Conservation (phyloP, 2,113 vertebrate species). For the Psammodynastes pulverulentus region DNA sequence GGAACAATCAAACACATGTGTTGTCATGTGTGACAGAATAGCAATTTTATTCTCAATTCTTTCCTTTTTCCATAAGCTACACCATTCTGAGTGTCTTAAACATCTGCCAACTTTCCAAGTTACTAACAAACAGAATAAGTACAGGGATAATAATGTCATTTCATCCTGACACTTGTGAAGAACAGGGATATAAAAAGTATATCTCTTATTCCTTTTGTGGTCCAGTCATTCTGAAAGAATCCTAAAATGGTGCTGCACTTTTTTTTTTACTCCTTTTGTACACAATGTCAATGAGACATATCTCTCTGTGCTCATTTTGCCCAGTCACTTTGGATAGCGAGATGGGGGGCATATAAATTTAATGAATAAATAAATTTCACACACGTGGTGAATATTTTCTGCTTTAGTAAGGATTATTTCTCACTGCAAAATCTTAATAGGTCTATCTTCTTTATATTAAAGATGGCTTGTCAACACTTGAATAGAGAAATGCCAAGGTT, state of each 20-base stretch:
- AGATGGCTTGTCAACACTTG: not conserved
- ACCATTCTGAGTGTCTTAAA: not conserved
- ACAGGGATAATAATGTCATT: not conserved
- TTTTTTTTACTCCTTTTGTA: not conserved
- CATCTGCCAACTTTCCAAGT: not conserved
- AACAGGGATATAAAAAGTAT: not conserved
- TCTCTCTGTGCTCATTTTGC: not conserved
- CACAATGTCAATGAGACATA: not conserved
- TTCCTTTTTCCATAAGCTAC: not conserved
- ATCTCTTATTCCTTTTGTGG: not conserved
- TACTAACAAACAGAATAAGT: not conserved
- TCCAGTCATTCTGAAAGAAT: not conserved
- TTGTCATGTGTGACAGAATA: not conserved
- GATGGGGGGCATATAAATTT: not conserved
- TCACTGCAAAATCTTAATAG: not conserved
- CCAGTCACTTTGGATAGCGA: not conserved
- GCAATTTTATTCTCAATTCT: not conserved
- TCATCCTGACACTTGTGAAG: not conserved
- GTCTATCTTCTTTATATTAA: not conserved
- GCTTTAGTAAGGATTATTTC: not conserved
- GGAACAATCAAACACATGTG: not conserved
- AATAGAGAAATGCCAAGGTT: not conserved
- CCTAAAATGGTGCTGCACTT: not conserved
- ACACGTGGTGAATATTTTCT: not conserved
- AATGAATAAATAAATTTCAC: not conserved